These are phyloP conservation scores for Etia nguti DNA, from an alignment of 2,113 vertebrate genomes.

Conservation along the genomic window DNA sequence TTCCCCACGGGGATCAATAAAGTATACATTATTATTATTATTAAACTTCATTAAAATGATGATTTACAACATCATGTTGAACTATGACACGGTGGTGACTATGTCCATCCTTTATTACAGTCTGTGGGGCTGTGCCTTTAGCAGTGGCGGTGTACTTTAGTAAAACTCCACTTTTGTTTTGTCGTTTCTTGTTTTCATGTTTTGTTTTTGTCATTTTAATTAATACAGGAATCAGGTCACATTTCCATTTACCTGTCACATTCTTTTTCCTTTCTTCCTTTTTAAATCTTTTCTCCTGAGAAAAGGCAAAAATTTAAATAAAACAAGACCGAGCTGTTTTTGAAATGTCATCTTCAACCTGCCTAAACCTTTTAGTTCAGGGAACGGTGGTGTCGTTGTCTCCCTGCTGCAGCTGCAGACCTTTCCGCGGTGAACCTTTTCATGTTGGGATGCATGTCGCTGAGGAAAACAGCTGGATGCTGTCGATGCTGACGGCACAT, in stretches of 20 bases:
- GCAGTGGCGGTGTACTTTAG: not conserved
- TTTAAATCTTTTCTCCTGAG: not conserved
- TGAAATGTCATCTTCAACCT: not conserved
- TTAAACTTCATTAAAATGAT: rapidly evolving
- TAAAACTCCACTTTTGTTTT: not conserved
- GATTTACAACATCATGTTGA: not conserved
- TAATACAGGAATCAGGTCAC: not conserved
- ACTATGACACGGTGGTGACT: rapidly evolving
- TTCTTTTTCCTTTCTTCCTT: not conserved
- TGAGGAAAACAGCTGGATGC: not conserved
- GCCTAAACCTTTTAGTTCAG: not conserved
- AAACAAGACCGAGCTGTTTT: not conserved
- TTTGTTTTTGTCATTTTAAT: not conserved
- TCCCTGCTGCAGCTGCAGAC: not conserved
- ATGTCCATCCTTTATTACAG: not conserved
- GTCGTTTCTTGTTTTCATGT: not conserved
- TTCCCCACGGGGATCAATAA: too few species aligned
- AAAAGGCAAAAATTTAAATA: not conserved
- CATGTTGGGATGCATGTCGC: not conserved
- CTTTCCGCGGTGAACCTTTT: not conserved
- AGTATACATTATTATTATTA: too few species aligned
- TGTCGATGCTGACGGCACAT: not conserved
- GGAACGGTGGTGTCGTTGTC: rapidly evolving
- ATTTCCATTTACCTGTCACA: not conserved
- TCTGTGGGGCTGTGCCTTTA: not conserved